These are phyloP conservation scores for Drosophila rubida DNA, from an alignment of 2,888 invertebrate genomes.

Conservation along the genomic window DNA sequence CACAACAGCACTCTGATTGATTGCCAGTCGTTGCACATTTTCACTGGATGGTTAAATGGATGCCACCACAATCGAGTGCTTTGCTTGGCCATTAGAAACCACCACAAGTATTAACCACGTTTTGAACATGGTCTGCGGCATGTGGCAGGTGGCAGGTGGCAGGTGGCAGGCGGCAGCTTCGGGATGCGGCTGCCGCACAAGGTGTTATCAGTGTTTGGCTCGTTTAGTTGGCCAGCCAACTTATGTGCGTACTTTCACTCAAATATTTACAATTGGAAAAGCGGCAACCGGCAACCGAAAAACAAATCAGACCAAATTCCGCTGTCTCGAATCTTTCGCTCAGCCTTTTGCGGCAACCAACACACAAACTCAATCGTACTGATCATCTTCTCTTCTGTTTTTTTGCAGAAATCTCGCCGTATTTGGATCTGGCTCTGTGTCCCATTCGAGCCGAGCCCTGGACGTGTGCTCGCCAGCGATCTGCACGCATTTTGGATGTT, in stretches of 20 bases:
- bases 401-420: constrained; percentile 85
- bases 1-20: constrained; percentile 21
- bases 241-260: constrained; percentile 65
- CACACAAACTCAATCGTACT: background rate
- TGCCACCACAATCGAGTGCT: constrained; percentile 12
- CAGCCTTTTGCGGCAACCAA: constrained; percentile 18
- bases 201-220: constrained; percentile 43
- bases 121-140: constrained; percentile 31
- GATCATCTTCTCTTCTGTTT: background rate
- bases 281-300: constrained; percentile 31
- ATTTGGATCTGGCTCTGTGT: constrained; percentile 86
- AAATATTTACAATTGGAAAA: constrained; percentile 69
- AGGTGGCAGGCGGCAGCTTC: constrained; percentile 28
- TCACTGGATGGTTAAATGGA: constrained; percentile 50
- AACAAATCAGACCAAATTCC: constrained; percentile 63
- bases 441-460: constrained; percentile 86
- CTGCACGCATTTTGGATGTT: constrained; percentile 86
- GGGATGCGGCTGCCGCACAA: constrained; percentile 40
- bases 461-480: constrained; percentile 86
- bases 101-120: background rate
- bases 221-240: constrained; percentile 31
- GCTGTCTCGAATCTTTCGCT: background rate
- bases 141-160: constrained; percentile 48
- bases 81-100: constrained; percentile 36
- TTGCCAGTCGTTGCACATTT: constrained; percentile 52